These are phyloP conservation scores for Sciaenops ocellatus DNA, from an alignment of 2,797 vertebrate species.

Conservation along the genomic window DNA sequence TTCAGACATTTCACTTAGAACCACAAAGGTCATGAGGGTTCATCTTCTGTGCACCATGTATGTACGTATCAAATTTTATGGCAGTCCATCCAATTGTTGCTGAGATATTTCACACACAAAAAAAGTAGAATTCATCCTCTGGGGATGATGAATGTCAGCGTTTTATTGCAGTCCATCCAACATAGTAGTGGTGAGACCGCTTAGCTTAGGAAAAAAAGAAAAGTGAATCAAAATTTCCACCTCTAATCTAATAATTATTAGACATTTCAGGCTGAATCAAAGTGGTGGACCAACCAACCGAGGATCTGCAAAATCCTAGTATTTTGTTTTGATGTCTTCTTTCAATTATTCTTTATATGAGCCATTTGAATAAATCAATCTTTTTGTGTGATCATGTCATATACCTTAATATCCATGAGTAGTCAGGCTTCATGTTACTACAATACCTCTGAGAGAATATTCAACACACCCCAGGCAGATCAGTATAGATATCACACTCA, in stretches of 20 bases:
- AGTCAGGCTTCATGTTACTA: background rate
- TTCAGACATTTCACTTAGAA: background rate
- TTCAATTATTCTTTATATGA: background rate
- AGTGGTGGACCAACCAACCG: background rate
- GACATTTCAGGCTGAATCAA: background rate
- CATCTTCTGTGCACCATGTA: background rate
- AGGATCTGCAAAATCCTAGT: too few relatives aligned
- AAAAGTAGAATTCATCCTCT: background rate
- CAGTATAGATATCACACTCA: conserved; percentile 1
- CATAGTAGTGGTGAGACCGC: too few relatives aligned
- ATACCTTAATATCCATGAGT: background rate
- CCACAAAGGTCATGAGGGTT: background rate
- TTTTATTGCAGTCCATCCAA: background rate
- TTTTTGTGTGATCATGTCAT: background rate
- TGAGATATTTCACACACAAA: background rate
- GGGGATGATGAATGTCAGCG: background rate
- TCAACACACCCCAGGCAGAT: conserved; percentile 10
- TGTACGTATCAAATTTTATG: background rate
- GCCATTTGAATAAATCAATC: background rate
- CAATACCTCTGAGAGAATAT: conserved; percentile 25
- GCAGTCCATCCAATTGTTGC: background rate
- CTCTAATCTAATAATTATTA: background rate
- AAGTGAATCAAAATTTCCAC: background rate
- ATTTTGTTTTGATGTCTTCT: too few relatives aligned
- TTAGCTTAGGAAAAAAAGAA: too few relatives aligned